phyloP scores from a whole-genome alignment of 2,888 invertebrate genomes.

The Hydrotaea diabolus region DNA sequence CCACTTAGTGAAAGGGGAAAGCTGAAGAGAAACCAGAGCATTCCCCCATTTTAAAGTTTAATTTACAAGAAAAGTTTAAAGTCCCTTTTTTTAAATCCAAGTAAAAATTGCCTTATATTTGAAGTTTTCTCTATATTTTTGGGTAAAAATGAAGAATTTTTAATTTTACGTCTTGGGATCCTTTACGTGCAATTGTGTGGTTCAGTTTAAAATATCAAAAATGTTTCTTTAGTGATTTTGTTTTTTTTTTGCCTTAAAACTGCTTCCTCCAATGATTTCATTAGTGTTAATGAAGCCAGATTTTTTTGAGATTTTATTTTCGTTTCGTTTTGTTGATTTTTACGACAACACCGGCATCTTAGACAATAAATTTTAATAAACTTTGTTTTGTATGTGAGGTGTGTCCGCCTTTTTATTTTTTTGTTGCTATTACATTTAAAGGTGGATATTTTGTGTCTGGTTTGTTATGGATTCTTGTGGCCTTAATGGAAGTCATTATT shows the following conservation, averaged over 20 bases:
- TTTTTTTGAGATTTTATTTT: slow-evolving; percentile 12
- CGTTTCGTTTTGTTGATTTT: neutral
- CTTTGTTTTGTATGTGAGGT: neutral
- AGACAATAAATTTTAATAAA: slow-evolving; percentile 40
- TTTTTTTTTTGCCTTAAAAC: neutral
- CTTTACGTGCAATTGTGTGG: too few species aligned
- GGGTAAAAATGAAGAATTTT: too few species aligned
- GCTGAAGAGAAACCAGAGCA: too few species aligned
- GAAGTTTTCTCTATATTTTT: too few species aligned
- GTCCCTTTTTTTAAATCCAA: too few species aligned
- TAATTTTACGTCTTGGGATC: too few species aligned
- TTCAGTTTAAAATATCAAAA: too few species aligned
- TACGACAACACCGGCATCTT: slow-evolving; percentile 27
- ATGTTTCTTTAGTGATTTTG: too few species aligned
- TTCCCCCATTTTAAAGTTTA: too few species aligned
- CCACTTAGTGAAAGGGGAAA: too few species aligned
- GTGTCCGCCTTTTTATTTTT: neutral
- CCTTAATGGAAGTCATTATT: slow-evolving; percentile 66
- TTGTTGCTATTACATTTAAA: neutral
- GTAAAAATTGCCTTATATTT: too few species aligned
- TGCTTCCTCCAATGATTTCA: neutral
- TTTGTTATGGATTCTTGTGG: slow-evolving; percentile 19
- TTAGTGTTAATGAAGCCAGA: neutral
- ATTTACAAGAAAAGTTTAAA: too few species aligned
- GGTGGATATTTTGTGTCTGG: slow-evolving; percentile 24